A percentile compares a stretch with the other conserved stretches of the same genome.
Conservation (phyloP, 2,113 vertebrate species). For the Chaenocephalus aceratus region DNA sequence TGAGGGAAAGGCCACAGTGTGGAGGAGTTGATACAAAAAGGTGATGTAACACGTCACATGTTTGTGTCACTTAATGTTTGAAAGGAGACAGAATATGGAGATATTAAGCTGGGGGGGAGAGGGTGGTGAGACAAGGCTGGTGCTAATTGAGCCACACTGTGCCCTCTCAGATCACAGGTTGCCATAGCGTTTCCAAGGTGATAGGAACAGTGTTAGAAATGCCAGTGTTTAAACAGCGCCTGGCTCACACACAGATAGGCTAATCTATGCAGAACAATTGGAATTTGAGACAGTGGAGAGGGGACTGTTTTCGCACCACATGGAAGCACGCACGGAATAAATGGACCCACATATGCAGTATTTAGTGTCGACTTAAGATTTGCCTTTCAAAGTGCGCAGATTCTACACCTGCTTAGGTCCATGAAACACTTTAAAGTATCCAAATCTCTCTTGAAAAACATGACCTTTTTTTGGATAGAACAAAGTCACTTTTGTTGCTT, state of each 20-base stretch:
- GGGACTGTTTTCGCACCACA: constrained; percentile 28
- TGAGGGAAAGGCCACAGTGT: constrained; percentile 3
- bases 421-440: background rate
- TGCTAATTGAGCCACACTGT: constrained; percentile 81
- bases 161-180: constrained; percentile 78
- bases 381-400: background rate
- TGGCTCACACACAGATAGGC: constrained; percentile 64
- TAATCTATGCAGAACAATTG: constrained; percentile 69
- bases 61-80: constrained; percentile 67
- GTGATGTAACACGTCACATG: constrained; percentile 61
- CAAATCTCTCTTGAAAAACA: background rate
- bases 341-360: background rate
- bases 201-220: constrained; percentile 78
- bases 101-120: constrained; percentile 59
- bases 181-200: constrained; percentile 80
- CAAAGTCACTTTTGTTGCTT: constrained; percentile 11
- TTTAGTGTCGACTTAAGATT: constrained; percentile 2
- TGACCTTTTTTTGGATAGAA: constrained; percentile 9
- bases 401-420: background rate
- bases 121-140: constrained; percentile 53
- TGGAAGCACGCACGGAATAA: background rate
- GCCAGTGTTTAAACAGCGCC: constrained; percentile 72
- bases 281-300: constrained; percentile 55
- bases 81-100: constrained; percentile 64
- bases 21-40: constrained; percentile 47